phyloP scores from a whole-genome alignment of 2,113 vertebrate species.

The Rutilus rutilus region DNA sequence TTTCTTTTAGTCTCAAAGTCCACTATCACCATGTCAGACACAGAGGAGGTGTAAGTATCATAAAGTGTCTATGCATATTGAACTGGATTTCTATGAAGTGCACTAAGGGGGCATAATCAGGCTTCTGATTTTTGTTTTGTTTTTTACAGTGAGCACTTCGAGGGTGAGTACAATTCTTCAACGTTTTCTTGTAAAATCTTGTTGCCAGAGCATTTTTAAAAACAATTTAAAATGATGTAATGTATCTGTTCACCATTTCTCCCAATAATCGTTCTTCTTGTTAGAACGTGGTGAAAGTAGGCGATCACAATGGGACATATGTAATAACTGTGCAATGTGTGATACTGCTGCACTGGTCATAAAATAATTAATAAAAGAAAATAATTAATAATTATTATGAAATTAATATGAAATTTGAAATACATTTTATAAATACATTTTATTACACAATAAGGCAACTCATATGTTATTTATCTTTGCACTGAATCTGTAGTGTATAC shows the following conservation, averaged over 20 bases:
- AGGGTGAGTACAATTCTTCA: slow-evolving; percentile 82
- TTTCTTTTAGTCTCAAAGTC: slow-evolving; percentile 76
- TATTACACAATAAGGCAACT: not conserved
- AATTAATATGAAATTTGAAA: too few relatives aligned
- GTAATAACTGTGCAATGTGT: not conserved
- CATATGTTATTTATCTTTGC: not conserved
- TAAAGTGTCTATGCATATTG: not conserved
- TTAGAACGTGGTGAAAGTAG: not conserved
- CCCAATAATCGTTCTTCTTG: not conserved
- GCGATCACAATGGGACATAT: not conserved
- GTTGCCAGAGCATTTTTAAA: not conserved
- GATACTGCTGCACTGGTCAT: not conserved
- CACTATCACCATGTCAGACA: slow-evolving; percentile 88
- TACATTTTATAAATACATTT: too few relatives aligned
- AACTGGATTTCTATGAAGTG: not conserved
- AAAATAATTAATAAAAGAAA: not conserved
- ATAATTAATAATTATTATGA: too few relatives aligned
- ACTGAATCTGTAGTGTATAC: not conserved
- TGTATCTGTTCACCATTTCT: not conserved
- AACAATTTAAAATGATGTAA: not conserved
- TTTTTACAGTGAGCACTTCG: slow-evolving; percentile 83
- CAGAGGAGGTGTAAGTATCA: slow-evolving; percentile 91
- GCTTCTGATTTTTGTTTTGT: slow-evolving; percentile 49
- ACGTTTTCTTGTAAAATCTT: not conserved
- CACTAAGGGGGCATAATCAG: not conserved